Conservation (phyloP, 2,888 invertebrate species). For the Hoplodrina ambigua region DNA sequence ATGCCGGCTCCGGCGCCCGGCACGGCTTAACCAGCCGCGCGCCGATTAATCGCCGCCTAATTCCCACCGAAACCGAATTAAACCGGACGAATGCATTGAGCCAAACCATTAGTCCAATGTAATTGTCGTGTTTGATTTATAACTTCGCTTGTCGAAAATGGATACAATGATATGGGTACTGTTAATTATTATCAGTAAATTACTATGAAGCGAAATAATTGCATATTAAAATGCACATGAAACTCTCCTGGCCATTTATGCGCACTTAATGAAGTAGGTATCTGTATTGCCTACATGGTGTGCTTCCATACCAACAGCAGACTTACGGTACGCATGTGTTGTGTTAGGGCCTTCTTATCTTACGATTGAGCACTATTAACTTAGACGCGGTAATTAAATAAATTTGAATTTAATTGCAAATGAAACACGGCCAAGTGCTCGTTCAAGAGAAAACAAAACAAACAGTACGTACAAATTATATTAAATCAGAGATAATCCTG, state of each 20-base stretch:
- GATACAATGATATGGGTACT: constrained; percentile 31
- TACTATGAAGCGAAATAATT: constrained; percentile 32
- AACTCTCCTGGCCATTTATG: constrained; percentile 11
- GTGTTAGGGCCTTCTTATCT: constrained; percentile 52
- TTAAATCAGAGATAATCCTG: constrained; percentile 90
- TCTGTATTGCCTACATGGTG: neutral
- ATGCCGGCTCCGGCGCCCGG: constrained; percentile 68
- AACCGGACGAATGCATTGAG: constrained; percentile 89
- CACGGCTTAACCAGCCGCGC: constrained; percentile 85
- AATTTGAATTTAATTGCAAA: constrained; percentile 72
- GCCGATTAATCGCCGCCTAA: constrained; percentile 89
- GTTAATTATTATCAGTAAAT: constrained; percentile 44
- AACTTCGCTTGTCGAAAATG: constrained; percentile 59
- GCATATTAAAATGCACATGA: constrained; percentile 33
- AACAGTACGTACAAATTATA: constrained; percentile 88
- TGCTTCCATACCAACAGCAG: constrained; percentile 27
- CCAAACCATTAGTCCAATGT: constrained; percentile 88
- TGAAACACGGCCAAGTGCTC: constrained; percentile 74
- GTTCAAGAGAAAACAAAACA: constrained; percentile 83
- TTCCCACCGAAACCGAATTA: constrained; percentile 89
- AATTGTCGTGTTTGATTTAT: constrained; percentile 81
- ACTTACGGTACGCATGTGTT: constrained; percentile 41
- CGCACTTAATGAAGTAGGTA: constrained; percentile 18
- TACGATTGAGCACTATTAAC: constrained; percentile 55
- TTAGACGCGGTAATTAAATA: constrained; percentile 66